Evolutionary conservation across 1,140 invertebrate species (phyloP).

Genomic region (Heliconius hewitsoni): DNA sequence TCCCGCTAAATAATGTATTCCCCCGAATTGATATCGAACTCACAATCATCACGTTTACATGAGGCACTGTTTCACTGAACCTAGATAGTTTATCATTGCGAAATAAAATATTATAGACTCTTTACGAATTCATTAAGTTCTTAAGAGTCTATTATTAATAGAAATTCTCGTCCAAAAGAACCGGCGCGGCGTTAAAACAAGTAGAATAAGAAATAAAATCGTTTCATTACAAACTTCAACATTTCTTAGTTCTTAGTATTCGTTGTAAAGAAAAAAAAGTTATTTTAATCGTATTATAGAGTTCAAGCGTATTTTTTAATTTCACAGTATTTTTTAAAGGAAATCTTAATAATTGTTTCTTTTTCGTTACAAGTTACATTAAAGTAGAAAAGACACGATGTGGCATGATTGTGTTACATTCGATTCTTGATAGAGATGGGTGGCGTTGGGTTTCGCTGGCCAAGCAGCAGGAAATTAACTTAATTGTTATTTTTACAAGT

Average conservation of each 20-base stretch:
- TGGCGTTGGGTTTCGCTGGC: background rate
- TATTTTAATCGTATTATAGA: background rate
- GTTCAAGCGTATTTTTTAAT: background rate
- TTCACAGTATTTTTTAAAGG: too few relatives aligned
- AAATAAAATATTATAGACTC: background rate
- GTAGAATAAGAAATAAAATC: background rate
- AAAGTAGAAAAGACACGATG: too few relatives aligned
- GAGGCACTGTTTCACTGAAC: too few relatives aligned
- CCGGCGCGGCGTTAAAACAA: constrained; percentile 4
- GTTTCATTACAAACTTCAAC: background rate
- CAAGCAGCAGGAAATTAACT: background rate
- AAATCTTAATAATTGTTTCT: too few relatives aligned
- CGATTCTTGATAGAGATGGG: too few relatives aligned
- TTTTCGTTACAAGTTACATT: too few relatives aligned
- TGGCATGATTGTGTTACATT: too few relatives aligned
- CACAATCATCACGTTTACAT: too few relatives aligned
- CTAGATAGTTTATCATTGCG: too few relatives aligned
- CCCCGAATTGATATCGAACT: background rate
- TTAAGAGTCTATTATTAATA: background rate
- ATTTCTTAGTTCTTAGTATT: background rate
- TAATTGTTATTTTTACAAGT: too few relatives aligned
- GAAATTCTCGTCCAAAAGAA: background rate
- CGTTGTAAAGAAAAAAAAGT: background rate
- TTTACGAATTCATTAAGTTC: background rate
- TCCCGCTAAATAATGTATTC: background rate